These are phyloP conservation scores for Catonia carolina DNA, from an alignment of 2,888 invertebrate genomes.

Conservation along the genomic window DNA sequence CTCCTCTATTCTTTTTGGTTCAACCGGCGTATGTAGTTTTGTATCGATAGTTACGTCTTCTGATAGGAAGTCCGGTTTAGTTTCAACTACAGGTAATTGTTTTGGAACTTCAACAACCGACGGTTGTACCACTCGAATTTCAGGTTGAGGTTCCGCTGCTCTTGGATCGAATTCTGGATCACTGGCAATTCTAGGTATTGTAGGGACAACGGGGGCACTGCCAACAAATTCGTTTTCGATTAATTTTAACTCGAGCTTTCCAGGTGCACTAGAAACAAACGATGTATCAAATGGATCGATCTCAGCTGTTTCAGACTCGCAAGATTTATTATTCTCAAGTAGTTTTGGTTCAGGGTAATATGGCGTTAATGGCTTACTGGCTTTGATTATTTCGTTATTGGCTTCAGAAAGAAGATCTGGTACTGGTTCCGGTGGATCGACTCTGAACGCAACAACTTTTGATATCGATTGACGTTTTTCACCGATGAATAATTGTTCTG, in stretches of 20 bases:
- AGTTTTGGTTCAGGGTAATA: conserved; percentile 54
- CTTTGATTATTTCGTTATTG: conserved; percentile 51
- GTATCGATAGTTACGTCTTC: conserved; percentile 31
- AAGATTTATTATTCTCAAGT: conserved; percentile 26
- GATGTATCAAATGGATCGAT: conserved; percentile 63
- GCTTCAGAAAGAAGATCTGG: conserved; percentile 51
- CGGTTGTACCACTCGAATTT: conserved; percentile 57
- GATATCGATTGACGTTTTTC: conserved; percentile 33
- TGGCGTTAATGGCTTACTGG: conserved; percentile 69
- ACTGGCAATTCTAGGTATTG: not conserved
- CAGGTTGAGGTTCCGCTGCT: conserved; percentile 39
- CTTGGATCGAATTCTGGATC: not conserved
- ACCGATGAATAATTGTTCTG: conserved; percentile 28
- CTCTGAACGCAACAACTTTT: conserved; percentile 35
- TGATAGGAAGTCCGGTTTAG: conserved; percentile 30
- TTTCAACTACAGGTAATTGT: not conserved
- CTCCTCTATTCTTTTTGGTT: conserved; percentile 31
- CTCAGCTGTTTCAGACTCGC: conserved; percentile 33
- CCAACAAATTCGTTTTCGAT: conserved; percentile 69
- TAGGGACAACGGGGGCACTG: conserved; percentile 35
- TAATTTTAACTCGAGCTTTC: conserved; percentile 69
- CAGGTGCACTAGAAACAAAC: conserved; percentile 53
- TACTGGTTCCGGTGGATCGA: conserved; percentile 51
- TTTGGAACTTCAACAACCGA: conserved; percentile 31
- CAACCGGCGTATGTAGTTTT: conserved; percentile 34